Evolutionary conservation across 2,797 vertebrate genomes (phyloP), one percentile per base, ranked within the genome.

Genomic region (Sebastes glaucus): DNA sequence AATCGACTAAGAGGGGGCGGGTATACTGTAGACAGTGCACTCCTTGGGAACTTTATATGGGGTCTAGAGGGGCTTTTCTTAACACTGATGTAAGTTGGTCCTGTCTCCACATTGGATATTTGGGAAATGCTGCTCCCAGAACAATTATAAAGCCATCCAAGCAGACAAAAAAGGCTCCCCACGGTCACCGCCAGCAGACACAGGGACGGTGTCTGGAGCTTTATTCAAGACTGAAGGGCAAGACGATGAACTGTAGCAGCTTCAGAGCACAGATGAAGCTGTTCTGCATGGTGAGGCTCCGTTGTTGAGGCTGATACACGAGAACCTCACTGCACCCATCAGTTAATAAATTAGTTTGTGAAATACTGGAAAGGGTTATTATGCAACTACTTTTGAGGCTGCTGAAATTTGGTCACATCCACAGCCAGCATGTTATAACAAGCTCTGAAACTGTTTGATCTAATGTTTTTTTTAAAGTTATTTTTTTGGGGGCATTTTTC

Each of bases 121-220:
- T 61, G 65, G 63, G 74, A 68, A 67, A 70, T 62, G 72, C 23
- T 57, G 35, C 69, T 82, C 76, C 72, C 86, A 56, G 65, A 82
- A 81, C 76, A 73, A 87, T 85, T 81, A 74, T 23, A 55, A 86
- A 76, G 65, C 72, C 71, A 71, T 70, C 61, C 28, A 60, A 74
- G 74, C 76, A 81, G 77, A 81, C 71, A 82, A 63, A 82, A 78
- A 63, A 79, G 63, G 63, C 59, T 91, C 82, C 65, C 84, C 55
- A 2, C 52, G 68, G 86, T 82, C 75, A 56, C 52, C 9, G 6
- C 30, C 79, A 68, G 80, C 67, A 78, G 77, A 79, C 79, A 53
- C 52, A 66, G 23, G 13, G 71, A 81, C 46, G 2, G 49, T 69
- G 23, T 67, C 66, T 67, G 57, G 53, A 22, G 63, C 64, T 73